These are phyloP conservation scores for Thymelicus acteon DNA, from an alignment of 2,888 invertebrate species.

Conservation along the genomic window DNA sequence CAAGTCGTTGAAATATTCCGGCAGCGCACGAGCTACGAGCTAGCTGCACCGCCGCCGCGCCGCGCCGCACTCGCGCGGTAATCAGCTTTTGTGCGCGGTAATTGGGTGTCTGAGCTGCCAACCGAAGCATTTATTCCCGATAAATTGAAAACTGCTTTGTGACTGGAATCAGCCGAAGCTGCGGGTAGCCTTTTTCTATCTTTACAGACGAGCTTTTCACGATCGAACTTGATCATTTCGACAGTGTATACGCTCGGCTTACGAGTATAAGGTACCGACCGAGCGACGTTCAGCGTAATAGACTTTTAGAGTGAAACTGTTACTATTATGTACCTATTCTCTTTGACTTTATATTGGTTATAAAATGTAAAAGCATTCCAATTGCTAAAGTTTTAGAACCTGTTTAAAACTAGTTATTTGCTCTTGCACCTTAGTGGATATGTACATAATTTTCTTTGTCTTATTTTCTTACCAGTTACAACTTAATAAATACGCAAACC, in stretches of 20 bases:
- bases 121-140: constrained; percentile 83
- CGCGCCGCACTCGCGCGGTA: constrained; percentile 71
- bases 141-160: constrained; percentile 84
- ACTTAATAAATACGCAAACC: neutral
- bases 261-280: neutral
- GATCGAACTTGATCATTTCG: constrained; percentile 42
- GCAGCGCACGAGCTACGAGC: constrained; percentile 51
- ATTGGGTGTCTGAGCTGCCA: constrained; percentile 84
- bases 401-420: neutral
- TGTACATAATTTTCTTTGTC: neutral
- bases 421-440: neutral
- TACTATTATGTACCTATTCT: neutral
- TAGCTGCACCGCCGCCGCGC: constrained; percentile 46
- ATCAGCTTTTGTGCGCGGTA: constrained; percentile 84
- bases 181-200: constrained; percentile 64
- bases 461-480: too few species aligned
- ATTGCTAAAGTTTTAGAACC: neutral
- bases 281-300: constrained; percentile 11
- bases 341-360: constrained; percentile 1
- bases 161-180: constrained; percentile 73
- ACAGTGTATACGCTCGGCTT: constrained; percentile 28
- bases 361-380: neutral
- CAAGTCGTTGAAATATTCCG: constrained; percentile 75
- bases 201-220: constrained; percentile 47
- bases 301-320: constrained; percentile 7